These are phyloP conservation scores for Diabrotica undecimpunctata DNA, from an alignment of 1,140 invertebrate genomes.

Conservation along the genomic window DNA sequence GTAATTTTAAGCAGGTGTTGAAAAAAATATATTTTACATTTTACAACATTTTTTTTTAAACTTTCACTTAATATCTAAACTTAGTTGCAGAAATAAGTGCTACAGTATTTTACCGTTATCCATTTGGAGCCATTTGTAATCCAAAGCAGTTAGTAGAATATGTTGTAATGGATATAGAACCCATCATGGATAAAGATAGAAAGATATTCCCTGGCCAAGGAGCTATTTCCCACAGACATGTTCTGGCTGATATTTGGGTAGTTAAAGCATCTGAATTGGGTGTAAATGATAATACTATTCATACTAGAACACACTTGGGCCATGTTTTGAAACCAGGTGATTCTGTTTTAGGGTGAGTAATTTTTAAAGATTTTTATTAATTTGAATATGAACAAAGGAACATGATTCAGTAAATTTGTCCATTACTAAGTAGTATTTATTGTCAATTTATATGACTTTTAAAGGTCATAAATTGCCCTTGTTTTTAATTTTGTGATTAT, in stretches of 20 bases:
- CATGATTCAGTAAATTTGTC: too few relatives aligned
- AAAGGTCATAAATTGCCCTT: too few relatives aligned
- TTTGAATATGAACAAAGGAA: too few relatives aligned
- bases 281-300: conserved; percentile 74
- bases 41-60: background rate
- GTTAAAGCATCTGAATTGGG: conserved; percentile 87
- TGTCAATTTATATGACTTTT: too few relatives aligned
- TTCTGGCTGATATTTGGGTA: conserved; percentile 90
- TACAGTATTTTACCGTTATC: conserved; percentile 78
- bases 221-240: conserved; percentile 79
- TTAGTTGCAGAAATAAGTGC: conserved; percentile 82
- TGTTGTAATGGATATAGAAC: conserved; percentile 92
- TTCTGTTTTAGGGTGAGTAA: conserved; percentile 77
- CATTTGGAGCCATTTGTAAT: conserved; percentile 83
- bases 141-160: conserved; percentile 91
- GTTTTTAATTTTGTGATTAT: too few relatives aligned
- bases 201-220: conserved; percentile 84
- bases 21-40: background rate
- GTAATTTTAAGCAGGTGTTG: background rate
- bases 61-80: conserved; percentile 25
- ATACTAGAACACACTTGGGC: conserved; percentile 90
- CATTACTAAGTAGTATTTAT: too few relatives aligned
- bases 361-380: too few relatives aligned
- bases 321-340: conserved; percentile 92
- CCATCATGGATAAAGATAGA: conserved; percentile 72